A percentile compares a stretch with the other conserved stretches of the same genome.
phyloP scores from a whole-genome alignment of 2,797 vertebrate genomes.

The Poliocrania exsul region DNA sequence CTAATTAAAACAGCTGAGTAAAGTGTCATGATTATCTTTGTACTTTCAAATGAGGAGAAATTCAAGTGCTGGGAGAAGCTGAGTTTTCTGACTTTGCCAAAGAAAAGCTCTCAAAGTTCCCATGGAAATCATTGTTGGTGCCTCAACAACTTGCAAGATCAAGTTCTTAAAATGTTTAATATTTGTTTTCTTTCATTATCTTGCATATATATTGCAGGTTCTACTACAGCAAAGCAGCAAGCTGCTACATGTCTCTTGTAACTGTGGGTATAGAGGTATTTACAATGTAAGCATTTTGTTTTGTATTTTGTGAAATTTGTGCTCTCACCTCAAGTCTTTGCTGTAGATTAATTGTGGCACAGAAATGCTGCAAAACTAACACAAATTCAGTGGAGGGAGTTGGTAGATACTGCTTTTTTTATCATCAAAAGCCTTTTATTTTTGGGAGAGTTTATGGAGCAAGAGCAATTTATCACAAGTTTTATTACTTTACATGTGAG shows the following conservation, averaged over 20 bases:
- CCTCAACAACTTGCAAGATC: background rate
- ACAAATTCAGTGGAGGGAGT: background rate
- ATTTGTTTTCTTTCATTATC: constrained; percentile 9
- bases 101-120: background rate
- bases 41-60: background rate
- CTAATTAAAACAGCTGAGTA: background rate
- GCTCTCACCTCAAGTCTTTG: background rate
- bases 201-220: background rate
- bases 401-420: background rate
- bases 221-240: background rate
- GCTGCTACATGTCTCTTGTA: background rate
- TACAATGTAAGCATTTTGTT: background rate
- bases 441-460: background rate
- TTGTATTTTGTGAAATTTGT: background rate
- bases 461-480: background rate
- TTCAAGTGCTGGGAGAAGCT: background rate
- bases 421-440: background rate
- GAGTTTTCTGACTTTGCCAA: background rate
- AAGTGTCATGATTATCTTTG: background rate
- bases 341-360: background rate
- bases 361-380: background rate
- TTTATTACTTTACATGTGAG: constrained; percentile 21
- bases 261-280: constrained; percentile 10
- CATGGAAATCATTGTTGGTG: background rate
- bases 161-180: background rate